Evolutionary conservation across 2,797 vertebrate species (phyloP), one percentile per base, ranked within the genome.

Genomic region (Tragelaphus oryx): DNA sequence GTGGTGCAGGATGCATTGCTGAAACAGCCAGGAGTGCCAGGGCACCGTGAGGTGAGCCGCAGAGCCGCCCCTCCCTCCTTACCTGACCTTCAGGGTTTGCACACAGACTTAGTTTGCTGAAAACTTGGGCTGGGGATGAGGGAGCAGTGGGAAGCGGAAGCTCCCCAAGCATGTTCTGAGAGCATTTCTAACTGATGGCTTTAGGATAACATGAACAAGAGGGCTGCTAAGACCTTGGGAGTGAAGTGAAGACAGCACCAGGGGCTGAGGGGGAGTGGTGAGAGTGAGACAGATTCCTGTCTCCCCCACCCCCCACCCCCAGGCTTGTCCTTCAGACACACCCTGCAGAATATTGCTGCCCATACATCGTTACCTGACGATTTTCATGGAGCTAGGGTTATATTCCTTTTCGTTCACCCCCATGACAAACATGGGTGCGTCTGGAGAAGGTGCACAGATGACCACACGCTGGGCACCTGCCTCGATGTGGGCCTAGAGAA

Each of bases 1-100:
- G 99, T 99, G 96, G 99, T 99, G 97, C 99, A 99, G 97, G 99
- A 99, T 86, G 99, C 99, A 65, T 99, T 99, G 97, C 99, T 99
- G 97, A 91, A 96, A 96, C 0, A 41, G 75, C 41, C 16, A 8
- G 41, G 52, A 18, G 14, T 62, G 48, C 22, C 57, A 9, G 44
- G 46, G 52, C 41, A 20, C 20, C 0, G 6, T 62, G 76, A 92
- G 91, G 6, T 44, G 44, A 93, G 75, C 5, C 0, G 0, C 81
- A 55, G 87, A 78, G 78, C 80, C 1, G 3, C 55, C 55, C 44
- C n/a, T 26, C 71, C 44, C 30, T 60, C n/a, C 22, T 60, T 9
- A 10, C 17, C 65, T n/a, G 26, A 26, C 16, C 46, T 33, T 54
- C 1, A 6, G 87, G 26, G 7, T 50, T 14, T 33, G 26, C 74